Evolutionary conservation across 1,140 invertebrate species (phyloP), one percentile per base, ranked within the genome.

Genomic region (Tetramorium alpestre): DNA sequence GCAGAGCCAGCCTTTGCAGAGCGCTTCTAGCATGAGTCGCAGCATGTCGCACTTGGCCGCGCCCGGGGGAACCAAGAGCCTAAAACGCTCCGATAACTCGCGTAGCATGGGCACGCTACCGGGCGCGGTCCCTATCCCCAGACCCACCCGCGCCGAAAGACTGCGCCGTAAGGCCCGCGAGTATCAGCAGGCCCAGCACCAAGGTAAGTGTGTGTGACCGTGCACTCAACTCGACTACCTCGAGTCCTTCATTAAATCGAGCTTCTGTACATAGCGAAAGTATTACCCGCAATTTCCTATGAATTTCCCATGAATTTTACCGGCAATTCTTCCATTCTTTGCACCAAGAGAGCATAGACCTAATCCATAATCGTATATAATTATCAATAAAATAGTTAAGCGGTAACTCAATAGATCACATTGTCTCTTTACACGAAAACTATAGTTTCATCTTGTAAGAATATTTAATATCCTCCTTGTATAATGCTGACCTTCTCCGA

Each of bases 21-120:
- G 93, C 88, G 94, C 94, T 94, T 94, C 94, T 93, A 96, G 95
- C 89, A 96, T 96, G 96, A 97, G 96, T 92, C 96, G 97, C 93
- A 97, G 97, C 95, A 97, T 97, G 96, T 97, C 96, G 92, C 96
- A 97, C 91, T 94, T 97, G 92, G 96, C 96, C 93, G 96, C 94
- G 91, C 92, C 92, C 92, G 93, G 90, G 13, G 85, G 89, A 25
- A 75, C 58, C 86, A 94, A 93, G 90, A 91, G 91, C 80, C 94
- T 95, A 78, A 95, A 95, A 75, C 94, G 95, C 80, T 93, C 93
- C 82, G 95, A 95, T 92, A 95, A 95, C 88, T 95, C 96, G 86
- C 95, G 95, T 94, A 96, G 96, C 94, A 96, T 96, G 95, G 94
- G 95, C 90, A 95, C 93, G 76, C 92, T 95, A 88, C 94, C 94